phyloP scores from a whole-genome alignment of 1,140 invertebrate species.

The Temnothorax nylanderi region DNA sequence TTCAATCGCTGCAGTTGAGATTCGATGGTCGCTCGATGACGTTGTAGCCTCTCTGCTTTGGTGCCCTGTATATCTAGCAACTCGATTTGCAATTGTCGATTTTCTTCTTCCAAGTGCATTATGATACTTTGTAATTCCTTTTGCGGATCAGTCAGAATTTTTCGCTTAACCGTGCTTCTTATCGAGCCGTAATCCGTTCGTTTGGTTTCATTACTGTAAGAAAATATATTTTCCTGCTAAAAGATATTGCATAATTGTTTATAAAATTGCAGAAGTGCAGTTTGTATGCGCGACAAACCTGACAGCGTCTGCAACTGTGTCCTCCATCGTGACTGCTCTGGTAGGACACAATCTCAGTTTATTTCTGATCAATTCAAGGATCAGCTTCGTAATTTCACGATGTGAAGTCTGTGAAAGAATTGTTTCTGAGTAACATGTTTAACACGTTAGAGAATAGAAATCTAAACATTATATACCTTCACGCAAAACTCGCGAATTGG shows the following conservation, averaged over 20 bases:
- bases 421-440: constrained; percentile 44
- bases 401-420: constrained; percentile 82
- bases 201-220: constrained; percentile 74
- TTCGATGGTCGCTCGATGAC: constrained; percentile 84
- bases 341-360: constrained; percentile 83
- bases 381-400: constrained; percentile 84
- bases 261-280: constrained; percentile 22
- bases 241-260: constrained; percentile 24
- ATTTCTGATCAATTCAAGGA: constrained; percentile 85
- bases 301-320: constrained; percentile 72
- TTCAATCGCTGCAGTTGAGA: constrained; percentile 85
- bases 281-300: constrained; percentile 65
- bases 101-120: constrained; percentile 85
- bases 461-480: constrained; percentile 80
- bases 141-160: constrained; percentile 82
- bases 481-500: constrained; percentile 92
- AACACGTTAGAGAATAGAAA: constrained; percentile 50
- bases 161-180: constrained; percentile 79
- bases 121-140: constrained; percentile 87
- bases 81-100: constrained; percentile 83
- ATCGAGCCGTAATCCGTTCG: constrained; percentile 75
- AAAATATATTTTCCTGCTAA: not conserved
- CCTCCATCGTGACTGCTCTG: constrained; percentile 75
- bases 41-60: constrained; percentile 80
- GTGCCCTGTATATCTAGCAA: constrained; percentile 81